Evolutionary conservation across 2,797 vertebrate genomes (phyloP).

Genomic region (Novumbra hubbsi): DNA sequence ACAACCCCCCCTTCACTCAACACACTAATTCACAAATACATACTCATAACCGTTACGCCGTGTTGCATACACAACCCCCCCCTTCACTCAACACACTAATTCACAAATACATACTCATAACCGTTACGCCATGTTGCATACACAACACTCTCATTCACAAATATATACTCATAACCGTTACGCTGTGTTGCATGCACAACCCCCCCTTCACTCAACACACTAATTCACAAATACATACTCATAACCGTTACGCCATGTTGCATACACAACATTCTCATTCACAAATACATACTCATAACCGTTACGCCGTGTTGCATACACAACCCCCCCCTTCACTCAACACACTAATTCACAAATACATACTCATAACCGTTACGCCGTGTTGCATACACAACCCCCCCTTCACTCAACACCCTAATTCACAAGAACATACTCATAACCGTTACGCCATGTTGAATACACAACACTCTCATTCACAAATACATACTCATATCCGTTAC

Average conservation of each 20-base stretch:
- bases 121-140: too few species aligned
- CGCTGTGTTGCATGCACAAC: too few species aligned
- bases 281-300: neutral
- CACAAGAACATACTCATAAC: neutral
- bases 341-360: constrained; percentile 1
- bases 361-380: neutral
- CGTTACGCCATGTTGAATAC: too few species aligned
- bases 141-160: neutral
- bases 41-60: neutral
- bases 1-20: too few species aligned
- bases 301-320: too few species aligned
- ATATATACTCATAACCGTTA: neutral
- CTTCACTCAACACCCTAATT: neutral
- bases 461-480: neutral
- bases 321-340: too few species aligned
- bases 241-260: neutral
- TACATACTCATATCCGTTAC: neutral
- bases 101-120: neutral
- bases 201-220: neutral
- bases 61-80: too few species aligned
- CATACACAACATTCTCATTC: neutral
- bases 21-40: constrained; percentile 1
- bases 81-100: neutral
- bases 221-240: neutral
- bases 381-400: too few species aligned